Evolutionary conservation across 2,888 invertebrate genomes (phyloP).

Genomic region (Drosophila bunnanda): DNA sequence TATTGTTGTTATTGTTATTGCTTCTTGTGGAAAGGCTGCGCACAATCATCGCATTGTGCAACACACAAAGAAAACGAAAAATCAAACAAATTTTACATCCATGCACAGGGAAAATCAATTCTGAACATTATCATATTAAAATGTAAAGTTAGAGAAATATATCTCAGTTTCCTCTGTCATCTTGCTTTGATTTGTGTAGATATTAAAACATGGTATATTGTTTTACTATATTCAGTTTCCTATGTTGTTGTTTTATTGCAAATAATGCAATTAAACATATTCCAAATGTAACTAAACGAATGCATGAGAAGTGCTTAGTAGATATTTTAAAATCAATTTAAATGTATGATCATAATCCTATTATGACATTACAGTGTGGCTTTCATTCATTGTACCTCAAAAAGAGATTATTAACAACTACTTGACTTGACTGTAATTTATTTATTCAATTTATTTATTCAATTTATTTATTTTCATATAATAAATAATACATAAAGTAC

Average conservation of each 20-base stretch:
- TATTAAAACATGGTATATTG: background rate
- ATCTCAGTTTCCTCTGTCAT: background rate
- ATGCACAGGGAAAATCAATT: slow-evolving; percentile 10
- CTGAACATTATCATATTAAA: background rate
- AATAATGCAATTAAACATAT: background rate
- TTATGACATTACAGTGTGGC: no score
- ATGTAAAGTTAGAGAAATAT: background rate
- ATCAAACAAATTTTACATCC: slow-evolving; percentile 69
- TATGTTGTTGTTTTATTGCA: background rate
- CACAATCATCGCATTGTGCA: slow-evolving; percentile 75
- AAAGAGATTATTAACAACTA: background rate
- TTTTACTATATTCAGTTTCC: background rate
- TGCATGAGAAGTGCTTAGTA: background rate
- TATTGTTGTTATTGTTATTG: slow-evolving; percentile 11
- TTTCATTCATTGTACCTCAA: background rate
- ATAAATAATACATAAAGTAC: background rate
- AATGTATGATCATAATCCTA: no score
- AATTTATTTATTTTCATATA: background rate
- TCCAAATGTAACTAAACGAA: background rate
- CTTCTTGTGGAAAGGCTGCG: slow-evolving; percentile 46
- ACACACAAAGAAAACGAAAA: slow-evolving; percentile 51
- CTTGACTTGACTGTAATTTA: background rate
- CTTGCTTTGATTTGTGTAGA: background rate
- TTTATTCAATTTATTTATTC: no score
- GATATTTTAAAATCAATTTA: background rate